A percentile compares a stretch with the other conserved stretches of the same genome.
These are phyloP conservation scores for Coreius guichenoti DNA, from an alignment of 2,797 vertebrate species.

Conservation along the genomic window DNA sequence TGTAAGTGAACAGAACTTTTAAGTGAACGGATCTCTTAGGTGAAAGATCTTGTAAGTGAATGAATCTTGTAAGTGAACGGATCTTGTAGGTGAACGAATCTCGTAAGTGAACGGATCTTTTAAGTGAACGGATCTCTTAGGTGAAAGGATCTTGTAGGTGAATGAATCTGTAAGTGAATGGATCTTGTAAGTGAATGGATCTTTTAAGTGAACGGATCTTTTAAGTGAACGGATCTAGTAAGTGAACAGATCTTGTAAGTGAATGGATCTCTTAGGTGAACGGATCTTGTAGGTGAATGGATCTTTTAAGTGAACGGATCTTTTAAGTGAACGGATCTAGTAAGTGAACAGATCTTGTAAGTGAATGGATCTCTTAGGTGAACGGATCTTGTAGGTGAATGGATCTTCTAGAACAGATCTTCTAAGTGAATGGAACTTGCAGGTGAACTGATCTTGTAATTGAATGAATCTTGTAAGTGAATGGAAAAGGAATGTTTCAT, in stretches of 20 bases:
- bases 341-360: too few species aligned
- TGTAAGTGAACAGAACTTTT: background rate
- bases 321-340: too few species aligned
- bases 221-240: background rate
- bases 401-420: background rate
- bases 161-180: too few species aligned
- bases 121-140: too few species aligned
- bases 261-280: background rate
- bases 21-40: too few species aligned
- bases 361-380: too few species aligned
- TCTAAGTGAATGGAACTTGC: background rate
- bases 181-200: background rate
- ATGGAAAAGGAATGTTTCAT: too few species aligned
- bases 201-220: background rate
- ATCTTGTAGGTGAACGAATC: too few species aligned
- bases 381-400: too few species aligned
- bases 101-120: background rate
- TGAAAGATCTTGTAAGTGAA: too few species aligned
- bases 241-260: background rate
- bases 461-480: background rate
- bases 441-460: background rate
- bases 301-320: too few species aligned
- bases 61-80: background rate
- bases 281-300: too few species aligned
- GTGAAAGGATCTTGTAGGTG: background rate